Conservation (phyloP, 2,113 vertebrate species). For the Acrocephalus arundinaceus region DNA sequence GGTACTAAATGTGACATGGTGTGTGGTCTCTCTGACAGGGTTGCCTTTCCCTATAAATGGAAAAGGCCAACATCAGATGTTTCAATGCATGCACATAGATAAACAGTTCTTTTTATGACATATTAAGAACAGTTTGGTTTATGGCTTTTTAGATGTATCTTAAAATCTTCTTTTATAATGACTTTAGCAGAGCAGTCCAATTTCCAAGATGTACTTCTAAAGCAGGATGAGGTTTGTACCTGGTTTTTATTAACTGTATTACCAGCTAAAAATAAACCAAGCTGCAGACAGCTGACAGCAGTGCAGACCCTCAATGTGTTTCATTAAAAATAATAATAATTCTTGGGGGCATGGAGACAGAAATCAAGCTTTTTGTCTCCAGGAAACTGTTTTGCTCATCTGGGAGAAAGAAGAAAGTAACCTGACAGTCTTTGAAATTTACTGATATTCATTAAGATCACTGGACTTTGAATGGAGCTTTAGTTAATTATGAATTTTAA, state of each 20-base stretch:
- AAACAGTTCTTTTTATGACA: conserved; percentile 17
- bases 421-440: not conserved
- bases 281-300: not conserved
- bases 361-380: not conserved
- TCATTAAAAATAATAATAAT: conserved; percentile 43
- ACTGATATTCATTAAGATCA: not conserved
- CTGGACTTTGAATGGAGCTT: not conserved
- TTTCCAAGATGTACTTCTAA: conserved; percentile 9
- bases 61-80: not conserved
- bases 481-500: not conserved
- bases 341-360: not conserved
- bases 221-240: not conserved
- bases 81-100: not conserved
- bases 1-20: conserved; percentile 35
- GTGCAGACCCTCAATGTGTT: not conserved
- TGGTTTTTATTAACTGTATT: conserved; percentile 39
- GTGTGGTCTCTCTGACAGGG: conserved; percentile 34
- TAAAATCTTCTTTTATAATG: not conserved
- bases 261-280: conserved; percentile 14
- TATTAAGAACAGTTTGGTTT: conserved; percentile 24
- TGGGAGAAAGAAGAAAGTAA: not conserved
- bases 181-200: not conserved
- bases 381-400: not conserved
- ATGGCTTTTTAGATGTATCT: not conserved
- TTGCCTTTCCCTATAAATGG: not conserved